Conservation (phyloP, 1,140 invertebrate genomes). For the Protaetia brevitarsis region DNA sequence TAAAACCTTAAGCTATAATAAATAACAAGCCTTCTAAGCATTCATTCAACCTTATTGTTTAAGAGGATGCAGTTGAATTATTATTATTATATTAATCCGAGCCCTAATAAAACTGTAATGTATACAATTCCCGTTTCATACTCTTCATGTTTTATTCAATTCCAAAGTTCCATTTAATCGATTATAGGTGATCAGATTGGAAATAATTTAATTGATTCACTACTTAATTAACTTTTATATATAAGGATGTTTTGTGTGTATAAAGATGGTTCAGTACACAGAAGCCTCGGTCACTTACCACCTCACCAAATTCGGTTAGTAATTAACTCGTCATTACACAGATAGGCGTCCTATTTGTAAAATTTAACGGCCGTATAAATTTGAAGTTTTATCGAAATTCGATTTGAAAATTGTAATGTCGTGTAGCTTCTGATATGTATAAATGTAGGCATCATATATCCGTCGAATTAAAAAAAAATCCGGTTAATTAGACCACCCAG, state of each 20-base stretch:
- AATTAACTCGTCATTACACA: background rate
- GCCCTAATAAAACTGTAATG: conserved; percentile 13
- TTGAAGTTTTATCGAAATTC: background rate
- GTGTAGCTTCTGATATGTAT: background rate
- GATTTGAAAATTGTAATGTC: background rate
- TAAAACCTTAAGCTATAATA: too few species aligned
- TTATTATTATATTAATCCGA: background rate
- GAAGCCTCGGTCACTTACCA: too few species aligned
- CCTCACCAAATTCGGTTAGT: background rate
- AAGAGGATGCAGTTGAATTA: too few species aligned
- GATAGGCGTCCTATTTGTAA: background rate
- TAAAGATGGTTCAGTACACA: background rate
- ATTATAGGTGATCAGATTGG: background rate
- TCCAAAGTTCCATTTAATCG: background rate
- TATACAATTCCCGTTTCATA: background rate
- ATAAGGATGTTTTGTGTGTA: background rate
- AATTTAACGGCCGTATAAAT: background rate
- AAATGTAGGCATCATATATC: too few species aligned
- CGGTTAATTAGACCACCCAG: conserved; percentile 10
- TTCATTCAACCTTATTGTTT: too few species aligned
- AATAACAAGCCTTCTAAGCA: too few species aligned
- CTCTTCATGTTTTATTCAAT: conserved; percentile 20
- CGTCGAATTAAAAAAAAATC: conserved; percentile 7
- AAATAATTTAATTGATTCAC: conserved; percentile 8
- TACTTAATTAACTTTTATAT: conserved; percentile 9